These are phyloP conservation scores for Erebia ligea DNA, from an alignment of 2,888 invertebrate species.

Conservation along the genomic window DNA sequence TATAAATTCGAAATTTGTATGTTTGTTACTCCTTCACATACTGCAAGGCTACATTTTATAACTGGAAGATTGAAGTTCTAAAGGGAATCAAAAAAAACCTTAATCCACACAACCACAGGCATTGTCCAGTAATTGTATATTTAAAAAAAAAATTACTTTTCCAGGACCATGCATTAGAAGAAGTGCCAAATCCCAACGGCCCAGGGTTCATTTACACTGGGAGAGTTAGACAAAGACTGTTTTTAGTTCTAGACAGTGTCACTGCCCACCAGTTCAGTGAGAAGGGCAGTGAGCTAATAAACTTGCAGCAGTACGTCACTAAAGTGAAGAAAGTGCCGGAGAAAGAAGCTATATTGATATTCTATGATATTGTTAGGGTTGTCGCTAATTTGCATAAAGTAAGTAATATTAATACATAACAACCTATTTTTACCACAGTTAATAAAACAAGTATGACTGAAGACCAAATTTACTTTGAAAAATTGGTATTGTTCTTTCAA, in stretches of 20 bases:
- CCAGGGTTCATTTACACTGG: conserved; percentile 83
- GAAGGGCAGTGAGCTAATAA: conserved; percentile 83
- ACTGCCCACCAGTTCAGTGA: conserved; percentile 86
- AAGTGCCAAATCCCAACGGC: conserved; percentile 76
- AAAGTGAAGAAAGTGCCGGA: conserved; percentile 89
- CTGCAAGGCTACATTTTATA: no score
- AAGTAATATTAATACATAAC: conserved; percentile 39
- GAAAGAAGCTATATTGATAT: conserved; percentile 88
- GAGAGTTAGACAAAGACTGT: conserved; percentile 83
- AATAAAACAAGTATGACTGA: no score
- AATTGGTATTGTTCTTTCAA: no score
- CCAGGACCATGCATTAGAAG: conserved; percentile 88
- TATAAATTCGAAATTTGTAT: no score
- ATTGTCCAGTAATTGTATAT: no score
- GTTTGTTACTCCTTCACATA: no score
- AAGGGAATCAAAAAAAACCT: no score
- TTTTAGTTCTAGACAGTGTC: conserved; percentile 89
- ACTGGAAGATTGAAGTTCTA: no score
- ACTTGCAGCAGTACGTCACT: conserved; percentile 90
- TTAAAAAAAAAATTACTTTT: no score
- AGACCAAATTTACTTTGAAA: no score
- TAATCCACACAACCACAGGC: no score
- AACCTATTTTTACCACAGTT: no score
- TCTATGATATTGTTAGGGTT: conserved; percentile 88
- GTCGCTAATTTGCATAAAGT: conserved; percentile 89